Base-by-base conservation (phyloP, 2,113 vertebrate genomes). In the Candoia aspera region DNA sequence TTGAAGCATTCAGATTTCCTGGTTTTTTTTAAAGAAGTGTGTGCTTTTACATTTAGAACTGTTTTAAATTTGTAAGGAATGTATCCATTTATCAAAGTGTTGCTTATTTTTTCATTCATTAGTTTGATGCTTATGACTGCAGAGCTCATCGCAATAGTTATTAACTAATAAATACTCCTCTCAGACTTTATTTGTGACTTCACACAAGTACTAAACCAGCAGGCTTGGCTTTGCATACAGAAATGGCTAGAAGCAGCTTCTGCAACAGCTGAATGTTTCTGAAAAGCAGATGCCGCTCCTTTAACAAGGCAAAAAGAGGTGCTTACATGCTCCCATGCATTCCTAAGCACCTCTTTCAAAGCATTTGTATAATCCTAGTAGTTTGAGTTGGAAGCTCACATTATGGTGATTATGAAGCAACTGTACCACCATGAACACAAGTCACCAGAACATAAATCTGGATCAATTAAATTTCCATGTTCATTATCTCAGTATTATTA, bases 1-100 rank as follows among this genome's bases (percentile, higher is more conserved):
- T 57, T 90, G 64, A 23, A 37, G n/a, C 17, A 68, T 90, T 79
- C 64, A 90, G 29, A 79, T 21, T 90, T 83, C 64, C 42, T 90
- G 64, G 2, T 83, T 57, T 79, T 73, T 37, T 24, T 6, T 3
- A 21, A 29, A 12, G 37, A 54, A 54, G 17, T 54, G 3, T 53
- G 33, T 23, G 11, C 26, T 13, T 37, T 55, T 79, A 55, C 26
- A 83, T 42, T 37, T 83, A 68, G 49, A 54, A 55, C 21, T 11
- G 55, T 23, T n/a, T 33, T 90, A 15, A 24, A 13, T 21, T 55
- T 12, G 33, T 57, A 17, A 42, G 21, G 89, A 6, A 49, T 49
- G 3, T 49, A 49, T 49, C 6, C 49, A 49, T 12, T 42, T 79
- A 37, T 24, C 64, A 42, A 37, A 79, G n/a, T 23, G 5, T 90